Evolutionary conservation across 2,888 invertebrate species (phyloP), one percentile per base, ranked within the genome.

Genomic region (Hypena proboscidalis): DNA sequence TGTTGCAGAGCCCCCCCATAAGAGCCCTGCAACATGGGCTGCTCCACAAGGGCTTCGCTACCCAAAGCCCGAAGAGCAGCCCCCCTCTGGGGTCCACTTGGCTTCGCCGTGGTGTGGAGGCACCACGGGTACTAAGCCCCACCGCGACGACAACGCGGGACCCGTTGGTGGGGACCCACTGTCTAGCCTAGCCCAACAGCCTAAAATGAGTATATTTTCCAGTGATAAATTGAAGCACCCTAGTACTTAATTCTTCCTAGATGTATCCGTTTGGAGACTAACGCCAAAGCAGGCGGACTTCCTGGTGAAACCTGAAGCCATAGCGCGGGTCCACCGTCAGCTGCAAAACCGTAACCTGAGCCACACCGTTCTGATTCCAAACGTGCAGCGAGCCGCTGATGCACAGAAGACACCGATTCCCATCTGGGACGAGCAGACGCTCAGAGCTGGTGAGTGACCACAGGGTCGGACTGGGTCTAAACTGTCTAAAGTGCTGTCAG

Each of bases 231-330:
- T 14, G 1, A 4, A 13, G 4, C 3, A 11, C n/a, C 5, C n/a
- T 10, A 6, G 11, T 8, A 1, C 0, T 11, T 14, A 6, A 29
- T 9, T 34, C 11, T 4, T 33, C 7, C 2, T 21, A 75, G 76
- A 61, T 20, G 53, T 76, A 20, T 70, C 71, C 17, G 31, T 74
- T 41, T 80, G 80, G 80, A 65, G 41, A n/a, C 23, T 73, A 29
- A 43, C 48, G 4, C 56, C 61, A 0, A 37, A 40, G 1, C 41
- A 39, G 19, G 74, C 60, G 1, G 72, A 78, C 26, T 79, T 67
- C 52, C 39, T 80, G 8, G 70, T 80, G 6, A 34, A 26, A 3
- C 8, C 29, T 2, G 42, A 63, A 1, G 33, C 69, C 5, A 65
- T 58, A 30, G 35, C 59, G 14, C 57, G 60, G 19, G 67, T 79